phyloP scores from a whole-genome alignment of 2,888 invertebrate genomes.

The Gymnoscelis rufifasciata region DNA sequence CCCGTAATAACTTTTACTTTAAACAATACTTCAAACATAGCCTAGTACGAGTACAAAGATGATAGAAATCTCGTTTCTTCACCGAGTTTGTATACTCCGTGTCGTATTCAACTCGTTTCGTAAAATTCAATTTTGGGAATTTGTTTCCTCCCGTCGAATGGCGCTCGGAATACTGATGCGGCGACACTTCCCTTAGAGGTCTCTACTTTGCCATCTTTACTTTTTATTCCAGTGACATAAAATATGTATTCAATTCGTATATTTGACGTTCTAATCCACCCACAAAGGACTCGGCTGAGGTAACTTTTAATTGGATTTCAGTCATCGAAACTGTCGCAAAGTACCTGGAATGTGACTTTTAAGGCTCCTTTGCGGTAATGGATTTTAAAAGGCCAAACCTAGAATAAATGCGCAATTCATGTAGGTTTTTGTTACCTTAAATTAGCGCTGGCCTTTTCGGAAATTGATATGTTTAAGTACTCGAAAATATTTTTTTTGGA shows the following conservation, averaged over 20 bases:
- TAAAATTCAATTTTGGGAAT: conserved; percentile 80
- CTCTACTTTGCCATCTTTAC: conserved; percentile 24
- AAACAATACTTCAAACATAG: conserved; percentile 33
- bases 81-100: conserved; percentile 68
- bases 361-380: neutral
- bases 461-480: too few species aligned
- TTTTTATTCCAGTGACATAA: conserved; percentile 56
- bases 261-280: conserved; percentile 43
- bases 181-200: conserved; percentile 48
- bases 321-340: conserved; percentile 10
- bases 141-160: conserved; percentile 74
- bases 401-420: too few species aligned
- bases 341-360: conserved; percentile 4
- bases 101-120: conserved; percentile 78
- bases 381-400: neutral
- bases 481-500: too few species aligned
- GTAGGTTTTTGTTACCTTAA: too few species aligned
- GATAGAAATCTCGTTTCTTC: conserved; percentile 72
- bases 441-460: too few species aligned
- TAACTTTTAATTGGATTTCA: conserved; percentile 17
- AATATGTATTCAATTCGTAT: conserved; percentile 45
- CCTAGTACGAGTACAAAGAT: conserved; percentile 64
- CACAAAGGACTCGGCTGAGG: conserved; percentile 19
- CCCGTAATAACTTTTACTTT: conserved; percentile 5
- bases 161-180: conserved; percentile 72